Evolutionary conservation across 2,797 vertebrate genomes (phyloP).

Genomic region (Clarias platycephalus): DNA sequence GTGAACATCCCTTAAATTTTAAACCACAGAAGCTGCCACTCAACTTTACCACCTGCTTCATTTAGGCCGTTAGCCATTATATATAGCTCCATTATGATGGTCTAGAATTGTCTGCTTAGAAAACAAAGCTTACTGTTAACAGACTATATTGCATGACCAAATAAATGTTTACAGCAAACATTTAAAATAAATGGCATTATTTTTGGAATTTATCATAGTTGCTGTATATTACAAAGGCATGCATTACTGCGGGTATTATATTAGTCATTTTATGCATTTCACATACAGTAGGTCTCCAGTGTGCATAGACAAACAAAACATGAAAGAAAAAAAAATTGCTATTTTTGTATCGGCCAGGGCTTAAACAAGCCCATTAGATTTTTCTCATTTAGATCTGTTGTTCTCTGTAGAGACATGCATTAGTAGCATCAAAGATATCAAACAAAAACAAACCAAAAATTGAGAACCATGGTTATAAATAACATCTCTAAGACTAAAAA

Average conservation of each 20-base stretch:
- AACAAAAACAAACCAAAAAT: background rate
- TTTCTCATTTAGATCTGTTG: too few relatives aligned
- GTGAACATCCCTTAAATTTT: background rate
- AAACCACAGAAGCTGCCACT: background rate
- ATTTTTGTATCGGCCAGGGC: too few relatives aligned
- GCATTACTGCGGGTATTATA: background rate
- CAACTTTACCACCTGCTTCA: background rate
- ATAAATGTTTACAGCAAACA: background rate
- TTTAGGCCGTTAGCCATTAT: background rate
- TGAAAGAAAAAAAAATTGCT: too few relatives aligned
- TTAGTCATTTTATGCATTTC: too few relatives aligned
- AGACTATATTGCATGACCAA: background rate
- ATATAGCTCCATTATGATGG: background rate
- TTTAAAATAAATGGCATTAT: background rate
- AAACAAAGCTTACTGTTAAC: background rate
- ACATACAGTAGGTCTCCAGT: too few relatives aligned
- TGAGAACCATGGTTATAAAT: background rate
- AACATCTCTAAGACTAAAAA: background rate
- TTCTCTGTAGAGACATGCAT: too few relatives aligned
- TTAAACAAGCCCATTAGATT: too few relatives aligned
- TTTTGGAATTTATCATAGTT: background rate
- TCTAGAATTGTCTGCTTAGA: background rate
- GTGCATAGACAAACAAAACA: too few relatives aligned
- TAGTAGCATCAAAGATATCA: too few relatives aligned
- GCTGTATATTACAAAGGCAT: background rate